A percentile compares a stretch with the other conserved stretches of the same genome.
Evolutionary conservation across 2,113 vertebrate genomes (phyloP).

Genomic region (Xyrauchen texanus): DNA sequence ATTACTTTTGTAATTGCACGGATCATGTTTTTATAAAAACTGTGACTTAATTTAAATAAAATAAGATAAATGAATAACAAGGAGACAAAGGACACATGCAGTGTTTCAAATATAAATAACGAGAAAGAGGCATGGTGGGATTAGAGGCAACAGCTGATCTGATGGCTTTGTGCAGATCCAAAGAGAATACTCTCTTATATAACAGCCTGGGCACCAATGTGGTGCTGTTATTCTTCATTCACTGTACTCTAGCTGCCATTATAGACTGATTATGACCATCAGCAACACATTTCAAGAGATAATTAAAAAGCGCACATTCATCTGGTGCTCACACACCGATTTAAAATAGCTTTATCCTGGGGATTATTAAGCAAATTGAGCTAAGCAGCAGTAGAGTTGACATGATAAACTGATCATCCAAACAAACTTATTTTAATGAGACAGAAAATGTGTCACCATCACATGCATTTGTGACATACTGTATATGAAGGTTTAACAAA

Average conservation of each 20-base stretch:
- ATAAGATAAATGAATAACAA: not conserved
- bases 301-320: slow-evolving; percentile 36
- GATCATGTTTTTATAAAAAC: not conserved
- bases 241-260: slow-evolving; percentile 2
- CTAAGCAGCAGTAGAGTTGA: not conserved
- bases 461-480: not conserved
- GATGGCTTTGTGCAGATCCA: slow-evolving; percentile 34
- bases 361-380: not conserved
- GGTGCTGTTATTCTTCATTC: slow-evolving; percentile 21
- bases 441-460: no score
- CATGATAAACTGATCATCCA: not conserved
- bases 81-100: not conserved
- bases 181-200: slow-evolving; percentile 35
- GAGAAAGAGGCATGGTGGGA: slow-evolving; percentile 9
- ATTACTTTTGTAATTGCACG: not conserved
- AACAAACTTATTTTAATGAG: not conserved
- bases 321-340: slow-evolving; percentile 22
- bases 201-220: slow-evolving; percentile 39
- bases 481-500: not conserved
- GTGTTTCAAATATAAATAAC: not conserved
- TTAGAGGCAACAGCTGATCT: slow-evolving; percentile 26
- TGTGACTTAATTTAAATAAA: not conserved
- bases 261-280: slow-evolving; percentile 35
- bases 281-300: slow-evolving; percentile 17
- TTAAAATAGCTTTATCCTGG: slow-evolving; percentile 19